A percentile compares a stretch with the other conserved stretches of the same genome.
Conservation (phyloP, 1,140 invertebrate genomes). For the Pteromalus puparum region DNA sequence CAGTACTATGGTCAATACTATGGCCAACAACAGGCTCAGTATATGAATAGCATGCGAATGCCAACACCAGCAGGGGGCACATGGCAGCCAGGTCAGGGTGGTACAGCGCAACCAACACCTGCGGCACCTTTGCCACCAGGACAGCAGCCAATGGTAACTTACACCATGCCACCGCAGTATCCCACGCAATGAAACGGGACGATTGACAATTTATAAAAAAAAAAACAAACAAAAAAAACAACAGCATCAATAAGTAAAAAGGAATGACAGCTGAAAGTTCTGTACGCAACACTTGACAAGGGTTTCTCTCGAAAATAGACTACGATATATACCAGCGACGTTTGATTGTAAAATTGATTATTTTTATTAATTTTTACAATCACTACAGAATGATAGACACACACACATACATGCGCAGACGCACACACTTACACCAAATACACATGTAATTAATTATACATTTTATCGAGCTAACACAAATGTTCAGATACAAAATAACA, state of each 20-base stretch:
- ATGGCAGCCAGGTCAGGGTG: constrained; percentile 75
- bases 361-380: constrained; percentile 25
- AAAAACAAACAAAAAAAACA: constrained; percentile 52
- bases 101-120: constrained; percentile 72
- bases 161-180: constrained; percentile 86
- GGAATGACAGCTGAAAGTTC: constrained; percentile 54
- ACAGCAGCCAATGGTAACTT: constrained; percentile 83
- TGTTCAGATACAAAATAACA: constrained; percentile 5
- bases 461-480: constrained; percentile 15
- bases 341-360: constrained; percentile 36
- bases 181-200: constrained; percentile 81
- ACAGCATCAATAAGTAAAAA: constrained; percentile 48
- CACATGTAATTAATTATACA: constrained; percentile 39
- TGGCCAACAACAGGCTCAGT: constrained; percentile 73
- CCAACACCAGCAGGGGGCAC: constrained; percentile 75
- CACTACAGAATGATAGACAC: not conserved
- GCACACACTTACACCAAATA: not conserved
- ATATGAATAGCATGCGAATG: constrained; percentile 77
- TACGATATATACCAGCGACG: constrained; percentile 37
- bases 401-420: not conserved
- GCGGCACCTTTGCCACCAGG: constrained; percentile 73
- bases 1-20: constrained; percentile 78
- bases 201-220: constrained; percentile 58
- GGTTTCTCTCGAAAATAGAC: constrained; percentile 43
- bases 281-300: constrained; percentile 51